Conservation (phyloP, 2,113 vertebrate genomes). For the Plecturocebus donacophilus region DNA sequence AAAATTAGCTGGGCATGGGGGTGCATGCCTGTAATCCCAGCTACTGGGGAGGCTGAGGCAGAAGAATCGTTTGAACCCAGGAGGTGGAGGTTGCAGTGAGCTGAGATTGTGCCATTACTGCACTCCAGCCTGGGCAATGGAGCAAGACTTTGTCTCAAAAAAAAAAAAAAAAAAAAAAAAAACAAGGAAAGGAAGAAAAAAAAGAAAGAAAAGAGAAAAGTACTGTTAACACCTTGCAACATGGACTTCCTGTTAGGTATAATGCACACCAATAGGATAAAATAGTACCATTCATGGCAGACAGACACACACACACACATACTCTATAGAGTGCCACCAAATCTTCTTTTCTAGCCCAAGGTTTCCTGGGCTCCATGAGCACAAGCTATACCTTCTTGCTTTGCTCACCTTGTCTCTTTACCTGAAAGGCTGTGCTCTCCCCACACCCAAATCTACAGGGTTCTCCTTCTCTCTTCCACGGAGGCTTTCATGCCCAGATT, state of each 20-base stretch:
- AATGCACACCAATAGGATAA: not conserved
- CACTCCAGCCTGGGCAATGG: too few species aligned
- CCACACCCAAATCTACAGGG: not conserved
- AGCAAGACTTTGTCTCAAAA: too few species aligned
- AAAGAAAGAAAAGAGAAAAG: not conserved
- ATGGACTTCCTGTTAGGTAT: not conserved
- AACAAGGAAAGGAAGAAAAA: too few species aligned
- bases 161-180: too few species aligned
- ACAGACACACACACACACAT: too few species aligned
- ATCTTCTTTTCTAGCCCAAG: not conserved
- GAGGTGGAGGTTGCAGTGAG: too few species aligned
- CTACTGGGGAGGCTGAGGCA: too few species aligned
- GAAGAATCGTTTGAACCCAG: too few species aligned
- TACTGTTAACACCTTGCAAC: not conserved
- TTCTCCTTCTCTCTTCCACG: not conserved
- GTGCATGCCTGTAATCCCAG: too few species aligned
- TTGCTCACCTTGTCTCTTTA: not conserved
- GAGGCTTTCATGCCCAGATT: not conserved
- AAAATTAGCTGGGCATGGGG: too few species aligned
- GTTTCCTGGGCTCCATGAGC: not conserved
- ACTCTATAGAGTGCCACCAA: not conserved
- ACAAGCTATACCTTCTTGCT: not conserved
- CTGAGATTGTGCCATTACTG: too few species aligned
- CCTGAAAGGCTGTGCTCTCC: not conserved
- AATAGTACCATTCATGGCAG: accelerated